These are phyloP conservation scores for Carettochelys insculpta DNA, from an alignment of 2,113 vertebrate species.

Conservation along the genomic window DNA sequence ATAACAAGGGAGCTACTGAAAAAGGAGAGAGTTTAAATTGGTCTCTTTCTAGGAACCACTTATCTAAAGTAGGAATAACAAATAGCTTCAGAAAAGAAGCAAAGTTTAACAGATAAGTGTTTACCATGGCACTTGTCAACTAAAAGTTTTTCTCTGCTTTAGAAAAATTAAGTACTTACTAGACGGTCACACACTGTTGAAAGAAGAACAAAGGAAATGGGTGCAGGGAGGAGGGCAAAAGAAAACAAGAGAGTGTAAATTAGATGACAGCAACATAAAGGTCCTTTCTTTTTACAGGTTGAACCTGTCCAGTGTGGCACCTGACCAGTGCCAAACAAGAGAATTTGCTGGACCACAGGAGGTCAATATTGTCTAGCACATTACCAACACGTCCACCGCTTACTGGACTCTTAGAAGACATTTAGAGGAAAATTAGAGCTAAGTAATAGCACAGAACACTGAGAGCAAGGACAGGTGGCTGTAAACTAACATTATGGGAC, in stretches of 20 bases:
- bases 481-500: no score
- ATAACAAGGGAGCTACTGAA: slow-evolving; percentile 16
- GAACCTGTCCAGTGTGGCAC: no score
- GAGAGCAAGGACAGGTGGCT: no score
- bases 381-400: no score
- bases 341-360: no score
- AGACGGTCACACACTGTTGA: neutral
- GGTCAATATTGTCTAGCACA: no score
- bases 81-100: neutral
- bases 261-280: neutral
- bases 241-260: neutral
- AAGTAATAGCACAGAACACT: no score
- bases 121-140: rapidly evolving
- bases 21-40: slow-evolving; percentile 51
- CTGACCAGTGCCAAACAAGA: no score
- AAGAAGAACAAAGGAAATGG: neutral
- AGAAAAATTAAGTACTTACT: neutral
- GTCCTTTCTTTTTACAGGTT: rapidly evolving
- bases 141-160: neutral
- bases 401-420: no score
- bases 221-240: no score
- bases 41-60: slow-evolving; percentile 49
- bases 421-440: no score
- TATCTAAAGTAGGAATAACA: neutral
- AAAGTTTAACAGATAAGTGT: neutral